phyloP scores from a whole-genome alignment of 2,797 vertebrate species.

The Phyllotis vaccarum region DNA sequence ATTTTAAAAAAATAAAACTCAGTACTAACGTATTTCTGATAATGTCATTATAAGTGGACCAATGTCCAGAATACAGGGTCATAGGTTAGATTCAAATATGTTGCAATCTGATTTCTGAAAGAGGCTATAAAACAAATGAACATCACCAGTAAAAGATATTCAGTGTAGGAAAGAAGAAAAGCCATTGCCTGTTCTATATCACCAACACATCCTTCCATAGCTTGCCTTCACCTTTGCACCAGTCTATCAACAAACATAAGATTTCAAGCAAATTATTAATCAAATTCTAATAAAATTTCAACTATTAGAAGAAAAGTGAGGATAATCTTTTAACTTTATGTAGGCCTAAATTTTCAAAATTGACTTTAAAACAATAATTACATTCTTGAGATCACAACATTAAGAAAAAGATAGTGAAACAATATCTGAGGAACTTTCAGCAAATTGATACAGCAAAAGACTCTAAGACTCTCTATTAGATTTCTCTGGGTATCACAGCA shows the following conservation, averaged over 20 bases:
- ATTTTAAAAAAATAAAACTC: background rate
- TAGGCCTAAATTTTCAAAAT: background rate
- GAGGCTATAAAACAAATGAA: background rate
- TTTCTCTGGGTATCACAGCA: background rate
- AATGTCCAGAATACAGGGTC: background rate
- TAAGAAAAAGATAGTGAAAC: background rate
- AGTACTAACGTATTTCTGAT: background rate
- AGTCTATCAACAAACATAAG: background rate
- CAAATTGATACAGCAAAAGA: background rate
- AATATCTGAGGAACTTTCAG: background rate
- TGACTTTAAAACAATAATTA: background rate
- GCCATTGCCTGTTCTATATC: background rate
- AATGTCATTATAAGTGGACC: background rate
- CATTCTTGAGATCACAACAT: conserved; percentile 22
- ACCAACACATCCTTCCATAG: background rate
- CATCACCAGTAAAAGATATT: background rate
- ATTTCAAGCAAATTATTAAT: background rate
- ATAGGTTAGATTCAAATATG: background rate
- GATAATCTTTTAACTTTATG: background rate
- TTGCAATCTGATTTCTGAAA: background rate
- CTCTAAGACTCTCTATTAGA: background rate
- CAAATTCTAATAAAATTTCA: background rate
- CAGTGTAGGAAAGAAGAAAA: background rate
- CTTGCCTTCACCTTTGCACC: background rate
- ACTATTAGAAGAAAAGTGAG: background rate